Evolutionary conservation across 2,888 invertebrate genomes (phyloP).

Genomic region (Serripes groenlandicus): DNA sequence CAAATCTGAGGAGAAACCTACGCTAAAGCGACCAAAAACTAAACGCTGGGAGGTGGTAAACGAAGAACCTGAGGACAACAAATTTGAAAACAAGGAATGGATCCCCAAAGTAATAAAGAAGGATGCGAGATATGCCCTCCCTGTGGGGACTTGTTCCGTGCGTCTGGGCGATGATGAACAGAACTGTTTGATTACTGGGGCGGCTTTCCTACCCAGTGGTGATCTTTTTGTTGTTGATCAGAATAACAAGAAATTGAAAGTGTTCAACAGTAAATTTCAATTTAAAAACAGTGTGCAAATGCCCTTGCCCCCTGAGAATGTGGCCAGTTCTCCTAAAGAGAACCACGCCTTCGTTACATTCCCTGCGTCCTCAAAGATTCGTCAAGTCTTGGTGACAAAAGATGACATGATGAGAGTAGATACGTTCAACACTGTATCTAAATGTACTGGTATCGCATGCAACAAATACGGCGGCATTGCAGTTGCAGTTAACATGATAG

Average conservation of each 20-base stretch:
- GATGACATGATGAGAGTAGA: conserved; percentile 53
- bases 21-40: neutral
- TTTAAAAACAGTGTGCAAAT: conserved; percentile 52
- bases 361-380: conserved; percentile 50
- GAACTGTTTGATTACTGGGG: conserved; percentile 57
- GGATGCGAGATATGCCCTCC: conserved; percentile 48
- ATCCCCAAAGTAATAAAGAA: conserved; percentile 49
- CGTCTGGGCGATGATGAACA: conserved; percentile 57
- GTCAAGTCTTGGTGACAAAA: conserved; percentile 44
- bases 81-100: conserved; percentile 57
- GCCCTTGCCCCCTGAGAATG: conserved; percentile 43
- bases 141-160: conserved; percentile 41
- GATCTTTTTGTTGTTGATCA: conserved; percentile 58
- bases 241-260: conserved; percentile 58
- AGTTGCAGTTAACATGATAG: conserved; percentile 48
- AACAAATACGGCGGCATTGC: conserved; percentile 62
- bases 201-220: conserved; percentile 55
- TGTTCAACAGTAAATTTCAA: conserved; percentile 47
- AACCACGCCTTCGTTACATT: conserved; percentile 59
- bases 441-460: conserved; percentile 60
- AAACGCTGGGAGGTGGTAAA: conserved; percentile 31
- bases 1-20: conserved; percentile 11
- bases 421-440: conserved; percentile 51
- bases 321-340: conserved; percentile 31
- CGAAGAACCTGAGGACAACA: conserved; percentile 38